Evolutionary conservation across 1,140 invertebrate genomes (phyloP), one percentile per base, ranked within the genome.

Genomic region (Eueides isabella): DNA sequence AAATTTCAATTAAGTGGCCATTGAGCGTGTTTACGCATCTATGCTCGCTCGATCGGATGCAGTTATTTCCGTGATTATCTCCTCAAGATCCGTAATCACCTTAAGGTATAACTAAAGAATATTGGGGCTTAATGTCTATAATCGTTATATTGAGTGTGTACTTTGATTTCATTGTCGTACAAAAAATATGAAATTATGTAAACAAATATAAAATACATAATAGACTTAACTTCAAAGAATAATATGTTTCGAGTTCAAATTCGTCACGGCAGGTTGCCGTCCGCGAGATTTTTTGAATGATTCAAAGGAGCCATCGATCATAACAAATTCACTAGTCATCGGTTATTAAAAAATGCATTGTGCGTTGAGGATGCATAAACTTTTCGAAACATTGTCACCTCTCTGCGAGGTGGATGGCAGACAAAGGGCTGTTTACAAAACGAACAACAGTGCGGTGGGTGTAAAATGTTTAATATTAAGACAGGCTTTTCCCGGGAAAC

Each of bases 271-370:
- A 79, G 77, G 74, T 79, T 80, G 77, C 76, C 72, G 84, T 88
- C 83, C 80, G 75, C 84, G 79, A 79, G 79, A 78, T 78, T 81
- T 82, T 86, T 83, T 85, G 61, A 35, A 65, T 67, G 61, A 85
- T 79, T 68, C 81, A 76, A 67, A 61, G 65, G 84, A 83, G 81
- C 84, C 78, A 92, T 92, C 90, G 81, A 92, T 92, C 91, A 91
- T 78, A 85, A 89, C 85, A 91, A 92, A 91, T 92, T 92, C 91
- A 92, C 91, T 89, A 92, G 91, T 92, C 91, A 92, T 92, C 91
- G 89, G 79, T 80, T 89, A 80, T 90, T 85, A 90, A 92, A 92
- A 92, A 92, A 90, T 80, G 71, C 82, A 92, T 92, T 91, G 89
- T 92, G 80, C 86, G 72, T 86, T 80, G 80, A 85, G 80, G 81